Conservation (phyloP, 2,888 invertebrate species). For the Automeris io region DNA sequence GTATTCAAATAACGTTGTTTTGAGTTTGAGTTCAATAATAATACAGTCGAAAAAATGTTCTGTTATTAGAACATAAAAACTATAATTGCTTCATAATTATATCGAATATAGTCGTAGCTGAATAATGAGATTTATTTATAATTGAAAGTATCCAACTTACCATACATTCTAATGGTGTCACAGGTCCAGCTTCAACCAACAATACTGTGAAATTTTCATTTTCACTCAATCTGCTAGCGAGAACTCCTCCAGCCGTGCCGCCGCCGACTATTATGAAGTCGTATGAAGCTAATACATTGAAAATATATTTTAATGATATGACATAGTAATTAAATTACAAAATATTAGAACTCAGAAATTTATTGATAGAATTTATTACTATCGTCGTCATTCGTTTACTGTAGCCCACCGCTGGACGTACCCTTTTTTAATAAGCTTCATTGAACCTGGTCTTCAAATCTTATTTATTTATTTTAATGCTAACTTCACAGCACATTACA, state of each 20-base stretch:
- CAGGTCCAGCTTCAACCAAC: constrained; percentile 71
- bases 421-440: too few relatives aligned
- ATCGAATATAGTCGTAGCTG: too few relatives aligned
- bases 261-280: constrained; percentile 23
- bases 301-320: not conserved
- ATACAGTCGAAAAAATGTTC: not conserved
- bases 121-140: too few relatives aligned
- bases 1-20: not conserved
- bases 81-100: too few relatives aligned
- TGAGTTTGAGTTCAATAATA: not conserved
- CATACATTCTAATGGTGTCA: constrained; percentile 25
- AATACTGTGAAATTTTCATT: constrained; percentile 14
- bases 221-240: constrained; percentile 22
- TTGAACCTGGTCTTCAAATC: too few relatives aligned
- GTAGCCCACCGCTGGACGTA: too few relatives aligned
- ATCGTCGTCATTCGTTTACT: too few relatives aligned
- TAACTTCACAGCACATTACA: too few relatives aligned
- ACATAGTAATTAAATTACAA: too few relatives aligned
- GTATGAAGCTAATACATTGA: constrained; percentile 9
- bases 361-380: too few relatives aligned
- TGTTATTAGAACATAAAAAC: not conserved
- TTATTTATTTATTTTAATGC: too few relatives aligned
- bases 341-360: too few relatives aligned
- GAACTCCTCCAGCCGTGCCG: constrained; percentile 22
- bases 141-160: constrained; percentile 9